Percentiles rank a stretch among this genome's conserved stretches.
Evolutionary conservation across 2,888 invertebrate species (phyloP).

Genomic region (Nomada fabriciana): DNA sequence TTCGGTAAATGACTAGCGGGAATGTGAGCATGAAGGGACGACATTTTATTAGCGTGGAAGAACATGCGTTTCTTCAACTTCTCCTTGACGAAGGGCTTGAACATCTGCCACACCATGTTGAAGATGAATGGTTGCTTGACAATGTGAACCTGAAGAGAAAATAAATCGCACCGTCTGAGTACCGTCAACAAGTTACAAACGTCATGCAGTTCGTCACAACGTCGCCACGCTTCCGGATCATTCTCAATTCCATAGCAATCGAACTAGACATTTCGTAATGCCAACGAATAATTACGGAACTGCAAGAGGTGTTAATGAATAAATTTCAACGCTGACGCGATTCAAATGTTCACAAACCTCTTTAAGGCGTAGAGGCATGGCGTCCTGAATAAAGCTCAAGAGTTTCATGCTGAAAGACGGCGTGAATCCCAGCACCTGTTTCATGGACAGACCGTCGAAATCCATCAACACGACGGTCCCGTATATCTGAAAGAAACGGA

Average conservation of each 20-base stretch:
- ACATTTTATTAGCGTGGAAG: constrained; percentile 94
- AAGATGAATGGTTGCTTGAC: constrained; percentile 94
- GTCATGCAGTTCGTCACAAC: too few relatives aligned
- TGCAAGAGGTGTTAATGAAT: not conserved
- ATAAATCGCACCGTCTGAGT: too few relatives aligned
- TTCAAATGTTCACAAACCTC: constrained; percentile 84
- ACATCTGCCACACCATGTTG: constrained; percentile 93
- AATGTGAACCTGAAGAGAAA: constrained; percentile 87
- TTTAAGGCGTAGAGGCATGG: constrained; percentile 93
- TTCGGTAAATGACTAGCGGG: constrained; percentile 89
- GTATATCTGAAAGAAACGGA: constrained; percentile 85
- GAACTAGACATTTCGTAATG: not conserved
- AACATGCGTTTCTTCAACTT: constrained; percentile 92
- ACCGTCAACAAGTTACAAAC: too few relatives aligned
- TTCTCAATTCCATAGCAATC: not conserved
- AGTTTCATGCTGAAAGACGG: constrained; percentile 91
- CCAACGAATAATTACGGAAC: not conserved
- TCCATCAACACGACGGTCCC: constrained; percentile 94
- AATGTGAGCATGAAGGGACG: constrained; percentile 90
- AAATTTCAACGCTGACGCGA: not conserved
- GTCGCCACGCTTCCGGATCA: too few relatives aligned
- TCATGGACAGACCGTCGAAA: constrained; percentile 91
- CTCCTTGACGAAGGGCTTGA: constrained; percentile 92
- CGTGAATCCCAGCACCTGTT: constrained; percentile 89
- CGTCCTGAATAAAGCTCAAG: constrained; percentile 93